Percentiles rank a stretch among this genome's conserved stretches.
Evolutionary conservation across 2,888 invertebrate genomes (phyloP).

Genomic region (Caenorhabditis japonica): DNA sequence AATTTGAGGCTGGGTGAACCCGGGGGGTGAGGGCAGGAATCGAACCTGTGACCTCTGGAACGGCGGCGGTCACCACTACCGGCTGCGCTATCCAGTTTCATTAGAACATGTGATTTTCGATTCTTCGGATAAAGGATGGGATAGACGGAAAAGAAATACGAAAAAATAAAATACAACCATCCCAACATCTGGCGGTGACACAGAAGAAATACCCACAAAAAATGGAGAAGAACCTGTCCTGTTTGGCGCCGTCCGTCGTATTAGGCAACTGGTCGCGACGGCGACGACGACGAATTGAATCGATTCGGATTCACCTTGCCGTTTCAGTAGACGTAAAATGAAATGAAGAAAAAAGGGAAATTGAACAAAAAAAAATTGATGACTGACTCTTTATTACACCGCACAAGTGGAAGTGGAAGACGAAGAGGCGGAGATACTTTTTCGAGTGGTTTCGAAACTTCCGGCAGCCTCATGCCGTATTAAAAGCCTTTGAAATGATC

Average conservation of each 20-base stretch:
- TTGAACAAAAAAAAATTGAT: conserved; percentile 8
- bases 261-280: conserved; percentile 44
- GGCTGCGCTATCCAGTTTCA: too few species aligned
- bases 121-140: background rate
- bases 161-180: background rate
- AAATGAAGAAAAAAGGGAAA: background rate
- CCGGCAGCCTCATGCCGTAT: too few species aligned
- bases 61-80: too few species aligned
- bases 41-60: too few species aligned
- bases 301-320: conserved; percentile 15
- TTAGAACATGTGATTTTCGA: conserved; percentile 13
- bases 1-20: too few species aligned
- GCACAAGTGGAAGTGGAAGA: conserved; percentile 15
- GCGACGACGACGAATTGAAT: conserved; percentile 15
- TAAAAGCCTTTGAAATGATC: too few species aligned
- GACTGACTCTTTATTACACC: conserved; percentile 43
- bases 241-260: conserved; percentile 14
- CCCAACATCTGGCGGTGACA: conserved; percentile 9
- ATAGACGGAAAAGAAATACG: background rate
- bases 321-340: conserved; percentile 17
- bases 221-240: conserved; percentile 32
- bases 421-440: too few species aligned
- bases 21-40: too few species aligned
- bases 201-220: conserved; percentile 26
- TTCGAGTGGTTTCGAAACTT: too few species aligned